Base-by-base conservation (phyloP, 2,888 invertebrate species). In the Digitonthophagus gazella region DNA sequence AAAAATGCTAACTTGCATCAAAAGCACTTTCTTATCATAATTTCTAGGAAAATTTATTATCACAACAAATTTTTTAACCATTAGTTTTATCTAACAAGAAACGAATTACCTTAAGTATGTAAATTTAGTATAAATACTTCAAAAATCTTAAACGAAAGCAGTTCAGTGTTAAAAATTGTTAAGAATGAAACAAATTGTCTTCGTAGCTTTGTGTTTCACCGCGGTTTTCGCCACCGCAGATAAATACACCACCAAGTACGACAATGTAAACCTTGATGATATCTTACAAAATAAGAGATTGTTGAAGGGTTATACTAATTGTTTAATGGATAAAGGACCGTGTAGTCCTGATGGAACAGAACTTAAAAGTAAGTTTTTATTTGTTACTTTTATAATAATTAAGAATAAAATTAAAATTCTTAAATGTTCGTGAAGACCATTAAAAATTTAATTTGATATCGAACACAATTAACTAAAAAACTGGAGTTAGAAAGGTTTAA, bases 341-440 rank as follows among this genome's bases (percentile, higher is more conserved):
- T 91, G 91, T 79, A 90, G 90, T 8, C 85, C 90, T 1, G 91
- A 91, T 74, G 91, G 88, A 57, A 86, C 86, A 72, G 88, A 89
- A 73, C 81, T 80, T 73, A 86, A 81, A 87, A 86, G 86, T 83
- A 77, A 79, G 79, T 80, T 28, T 6, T 56, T 20, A 14, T 18
- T 57, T 19, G 11, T 6, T 11, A 8, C 8, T 44, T n/a, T 61
- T 54, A 28, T 64, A 15, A 28, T 44, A 15, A 65, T 15, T 54
- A 65, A n/a, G n/a, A n/a, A n/a, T n/a, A n/a, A n/a, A n/a, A n/a
- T n/a, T n/a, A n/a, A n/a, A n/a, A n/a, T n/a, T n/a, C n/a, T n/a
- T n/a, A n/a, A n/a, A n/a, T n/a, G n/a, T n/a, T n/a, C n/a, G n/a
- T n/a, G n/a, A n/a, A n/a, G n/a, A n/a, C n/a, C n/a, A n/a, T n/a